Conservation (phyloP, 2,797 vertebrate genomes). For the Pagetopsis macropterus region DNA sequence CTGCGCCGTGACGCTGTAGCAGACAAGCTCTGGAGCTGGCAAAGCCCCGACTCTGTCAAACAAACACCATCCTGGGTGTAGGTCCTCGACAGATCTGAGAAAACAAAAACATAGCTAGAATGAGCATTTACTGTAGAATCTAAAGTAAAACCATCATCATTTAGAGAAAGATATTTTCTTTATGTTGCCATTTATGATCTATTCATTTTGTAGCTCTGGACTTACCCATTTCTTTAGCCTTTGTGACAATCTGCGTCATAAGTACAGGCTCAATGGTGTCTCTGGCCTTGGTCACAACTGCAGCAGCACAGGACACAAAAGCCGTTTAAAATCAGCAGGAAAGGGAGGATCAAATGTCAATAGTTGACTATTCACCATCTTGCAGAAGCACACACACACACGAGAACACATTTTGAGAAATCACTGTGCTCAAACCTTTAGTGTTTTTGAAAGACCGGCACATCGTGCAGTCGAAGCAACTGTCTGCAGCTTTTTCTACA, state of each 20-base stretch:
- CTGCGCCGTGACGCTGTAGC: constrained; percentile 91
- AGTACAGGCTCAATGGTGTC: constrained; percentile 89
- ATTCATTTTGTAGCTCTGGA: neutral
- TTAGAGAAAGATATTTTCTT: neutral
- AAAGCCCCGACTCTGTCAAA: constrained; percentile 96
- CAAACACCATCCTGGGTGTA: constrained; percentile 99
- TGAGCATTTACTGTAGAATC: constrained; percentile 1
- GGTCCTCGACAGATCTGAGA: constrained; percentile 92
- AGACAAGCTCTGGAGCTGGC: constrained; percentile 96
- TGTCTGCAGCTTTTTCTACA: constrained; percentile 93
- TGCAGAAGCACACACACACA: neutral
- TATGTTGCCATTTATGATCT: neutral
- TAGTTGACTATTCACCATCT: constrained; percentile 6
- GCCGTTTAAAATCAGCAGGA: constrained; percentile 7
- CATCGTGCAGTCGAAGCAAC: constrained; percentile 95
- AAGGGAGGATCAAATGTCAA: constrained; percentile 26
- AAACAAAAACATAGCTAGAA: neutral
- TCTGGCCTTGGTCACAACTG: constrained; percentile 83
- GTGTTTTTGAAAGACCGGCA: constrained; percentile 91
- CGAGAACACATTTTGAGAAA: neutral
- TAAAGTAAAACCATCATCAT: neutral
- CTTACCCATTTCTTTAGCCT: constrained; percentile 94
- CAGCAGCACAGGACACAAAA: constrained; percentile 62
- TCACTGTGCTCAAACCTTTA: constrained; percentile 82
- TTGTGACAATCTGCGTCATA: constrained; percentile 90